Evolutionary conservation across 2,797 vertebrate genomes (phyloP), one percentile per base, ranked within the genome.

Genomic region (Buceros bicornis): DNA sequence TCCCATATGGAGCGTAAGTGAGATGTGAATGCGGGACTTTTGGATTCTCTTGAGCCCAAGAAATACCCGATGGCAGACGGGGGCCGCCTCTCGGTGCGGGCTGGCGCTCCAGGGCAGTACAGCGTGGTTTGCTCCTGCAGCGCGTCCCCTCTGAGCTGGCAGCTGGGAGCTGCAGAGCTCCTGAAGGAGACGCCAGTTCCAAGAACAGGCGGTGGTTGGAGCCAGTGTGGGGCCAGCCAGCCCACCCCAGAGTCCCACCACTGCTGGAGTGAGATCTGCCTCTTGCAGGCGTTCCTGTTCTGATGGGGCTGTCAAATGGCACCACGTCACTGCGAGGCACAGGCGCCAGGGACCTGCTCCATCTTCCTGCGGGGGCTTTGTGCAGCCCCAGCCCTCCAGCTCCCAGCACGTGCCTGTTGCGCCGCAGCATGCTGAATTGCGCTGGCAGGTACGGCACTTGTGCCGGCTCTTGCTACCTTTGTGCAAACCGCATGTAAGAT

Each of bases 81-180:
- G 16, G 17, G 26, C 57, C 64, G 25, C 1, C 48, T 48, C 21
- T 20, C 0, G 2, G 1, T 6, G 31, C 4, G 29, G 35, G 4
- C 24, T 3, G 9, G 51, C 48, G 40, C 45, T 25, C 8, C 25
- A 14, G 62, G 61, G 16, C 2, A 1, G 2, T 3, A 6, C 1
- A 0, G 40, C 22, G 2, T 1, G 10, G 24, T 4, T 47, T 20
- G 5, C 5, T 1, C 3, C 14, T 6, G 4, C 21, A 6, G 31
- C 3, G 14, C 1, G 1, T 31, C 5, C 13, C 35, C 8, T n/a
- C 37, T 29, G 5, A 14, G 67, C 2, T 3, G 3, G 53, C 2
- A 4, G 15, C 17, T 2, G 4, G 43, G 45, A 80, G 43, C 45
- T 58, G 31, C 14, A 4, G 61, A 33, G 48, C 29, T 66, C 26